These are phyloP conservation scores for Amphiura filiformis DNA, from an alignment of 35 echinoderm and acorn worm species.

Conservation along the genomic window DNA sequence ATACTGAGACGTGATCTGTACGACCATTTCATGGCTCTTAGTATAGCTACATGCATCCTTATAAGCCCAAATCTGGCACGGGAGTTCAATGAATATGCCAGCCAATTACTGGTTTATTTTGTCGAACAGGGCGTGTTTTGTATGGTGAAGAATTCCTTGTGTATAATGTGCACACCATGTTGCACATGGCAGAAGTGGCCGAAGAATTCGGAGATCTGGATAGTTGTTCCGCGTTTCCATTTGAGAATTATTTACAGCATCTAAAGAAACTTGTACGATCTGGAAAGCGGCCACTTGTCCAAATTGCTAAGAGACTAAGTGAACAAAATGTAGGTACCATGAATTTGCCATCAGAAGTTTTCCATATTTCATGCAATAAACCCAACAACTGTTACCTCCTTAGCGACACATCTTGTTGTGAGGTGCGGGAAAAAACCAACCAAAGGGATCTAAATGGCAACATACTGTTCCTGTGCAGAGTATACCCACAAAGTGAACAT, in stretches of 20 bases:
- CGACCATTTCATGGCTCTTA: constrained; percentile 50
- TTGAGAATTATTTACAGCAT: neutral
- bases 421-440: no score
- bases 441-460: no score
- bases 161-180: neutral
- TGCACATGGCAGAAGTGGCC: neutral
- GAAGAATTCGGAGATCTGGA: neutral
- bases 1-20: constrained; percentile 32
- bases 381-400: no score
- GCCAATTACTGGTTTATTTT: constrained; percentile 35
- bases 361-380: no score
- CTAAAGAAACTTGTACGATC: neutral
- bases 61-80: constrained; percentile 42
- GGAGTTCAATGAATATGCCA: constrained; percentile 32
- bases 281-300: no score
- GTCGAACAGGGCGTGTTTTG: constrained; percentile 23
- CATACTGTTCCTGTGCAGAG: no score
- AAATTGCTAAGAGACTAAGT: no score
- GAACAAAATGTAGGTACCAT: no score
- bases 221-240: neutral
- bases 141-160: constrained; percentile 36
- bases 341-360: no score
- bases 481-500: no score
- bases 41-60: constrained; percentile 50
- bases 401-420: no score